A percentile compares a stretch with the other conserved stretches of the same genome.
These are phyloP conservation scores for Astropecten irregularis DNA, from an alignment of 53 echinoderm and acorn worm genomes.

Conservation along the genomic window DNA sequence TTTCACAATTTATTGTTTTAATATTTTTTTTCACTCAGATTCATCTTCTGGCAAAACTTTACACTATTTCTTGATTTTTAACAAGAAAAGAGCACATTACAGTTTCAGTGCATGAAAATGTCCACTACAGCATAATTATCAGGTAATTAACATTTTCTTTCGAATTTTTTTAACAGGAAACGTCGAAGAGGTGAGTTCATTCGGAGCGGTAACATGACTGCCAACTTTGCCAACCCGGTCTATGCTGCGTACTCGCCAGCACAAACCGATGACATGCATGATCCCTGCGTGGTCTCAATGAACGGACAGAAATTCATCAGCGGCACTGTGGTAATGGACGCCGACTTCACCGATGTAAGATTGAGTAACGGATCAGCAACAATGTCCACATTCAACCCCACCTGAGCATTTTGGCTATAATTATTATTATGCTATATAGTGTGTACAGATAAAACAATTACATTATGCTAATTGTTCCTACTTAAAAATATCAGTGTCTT, in stretches of 20 bases:
- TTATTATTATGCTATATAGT: background rate
- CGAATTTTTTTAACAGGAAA: background rate
- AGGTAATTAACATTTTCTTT: no score
- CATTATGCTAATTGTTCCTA: no score
- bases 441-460: background rate
- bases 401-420: background rate
- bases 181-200: slow-evolving; percentile 42
- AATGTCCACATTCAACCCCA: slow-evolving; percentile 28
- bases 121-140: no score
- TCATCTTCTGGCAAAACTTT: no score
- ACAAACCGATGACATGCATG: background rate
- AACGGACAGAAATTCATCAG: slow-evolving; percentile 30
- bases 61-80: no score
- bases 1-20: no score
- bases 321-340: slow-evolving; percentile 20
- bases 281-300: slow-evolving; percentile 3
- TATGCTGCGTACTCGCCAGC: slow-evolving; percentile 20
- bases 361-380: slow-evolving; percentile 15
- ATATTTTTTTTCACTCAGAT: no score
- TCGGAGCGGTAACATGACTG: slow-evolving; percentile 36
- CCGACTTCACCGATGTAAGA: slow-evolving; percentile 18
- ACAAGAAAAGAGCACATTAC: no score
- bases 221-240: slow-evolving; percentile 46
- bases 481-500: no score
- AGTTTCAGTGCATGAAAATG: no score